Evolutionary conservation across 2,888 invertebrate species (phyloP), one percentile per base, ranked within the genome.

Genomic region (Drosophila quinaria): DNA sequence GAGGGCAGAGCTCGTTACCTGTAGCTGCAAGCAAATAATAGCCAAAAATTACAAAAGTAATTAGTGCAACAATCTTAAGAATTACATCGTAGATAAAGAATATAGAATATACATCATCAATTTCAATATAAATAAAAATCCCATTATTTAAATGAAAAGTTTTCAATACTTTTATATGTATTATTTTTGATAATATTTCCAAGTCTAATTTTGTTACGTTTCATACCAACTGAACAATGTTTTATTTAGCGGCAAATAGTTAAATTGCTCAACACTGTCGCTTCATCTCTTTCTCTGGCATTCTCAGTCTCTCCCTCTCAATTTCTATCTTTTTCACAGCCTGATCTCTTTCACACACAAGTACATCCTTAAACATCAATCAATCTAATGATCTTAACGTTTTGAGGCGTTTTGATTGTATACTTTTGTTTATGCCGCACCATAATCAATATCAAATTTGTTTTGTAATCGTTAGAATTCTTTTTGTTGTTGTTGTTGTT

Each of bases 401-500:
- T 72, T 59, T 56, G 55, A 78, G 87, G 87, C 89, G 90, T 90
- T 87, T 87, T 89, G 87, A 87, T 87, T 87, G 81, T 74, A 70
- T 74, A 74, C 83, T 87, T 85, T 89, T 81, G 75, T 89, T 89
- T 87, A 70, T 79, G 90, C 86, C 90, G 84, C 87, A 65, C 72
- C 83, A 90, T 86, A 85, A 85, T 90, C 85, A 90, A 86, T 85
- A 88, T 90, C 83, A 41, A 88, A 90, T 86, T 88, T 85, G 90
- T 90, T 86, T 73, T 80, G 83, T 90, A 82, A 88, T 85, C 77
- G 80, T 82, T 79, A 65, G 66, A 59, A 42, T 17, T 37, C 63
- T 42, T 49, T n/a, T 25, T 39, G 10, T 42, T 35, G 15, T 55
- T 6, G 1, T 39, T 74, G 74, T 19, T 73, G 78, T 19, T 61